phyloP scores from a whole-genome alignment of 2,113 vertebrate genomes.

The Abramis brama region DNA sequence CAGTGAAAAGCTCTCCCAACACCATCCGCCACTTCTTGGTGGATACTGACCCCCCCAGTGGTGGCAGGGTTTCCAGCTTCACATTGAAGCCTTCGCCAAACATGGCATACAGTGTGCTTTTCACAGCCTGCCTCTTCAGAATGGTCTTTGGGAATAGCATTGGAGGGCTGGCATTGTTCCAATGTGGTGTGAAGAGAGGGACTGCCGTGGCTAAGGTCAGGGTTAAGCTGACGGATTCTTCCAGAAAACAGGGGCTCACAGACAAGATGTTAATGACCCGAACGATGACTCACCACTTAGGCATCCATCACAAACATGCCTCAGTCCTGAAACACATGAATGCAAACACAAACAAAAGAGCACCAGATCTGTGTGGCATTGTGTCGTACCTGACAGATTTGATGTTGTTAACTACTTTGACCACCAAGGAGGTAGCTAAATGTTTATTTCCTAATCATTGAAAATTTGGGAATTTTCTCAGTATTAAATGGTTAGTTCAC shows the following conservation, averaged over 20 bases:
- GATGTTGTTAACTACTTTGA: conserved; percentile 45
- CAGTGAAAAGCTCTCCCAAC: conserved; percentile 39
- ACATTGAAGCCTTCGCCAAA: conserved; percentile 52
- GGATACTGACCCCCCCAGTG: conserved; percentile 38
- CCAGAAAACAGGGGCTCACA: conserved; percentile 66
- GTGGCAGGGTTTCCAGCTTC: conserved; percentile 51
- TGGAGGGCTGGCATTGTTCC: conserved; percentile 70
- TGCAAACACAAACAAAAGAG: conserved; percentile 40
- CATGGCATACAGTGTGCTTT: conserved; percentile 53
- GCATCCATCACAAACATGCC: conserved; percentile 66
- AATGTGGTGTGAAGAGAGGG: conserved; percentile 60
- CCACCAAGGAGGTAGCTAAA: conserved; percentile 53
- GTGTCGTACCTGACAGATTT: conserved; percentile 55
- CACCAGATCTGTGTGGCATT: conserved; percentile 56
- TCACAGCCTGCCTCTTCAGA: conserved; percentile 49
- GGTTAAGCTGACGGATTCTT: conserved; percentile 76
- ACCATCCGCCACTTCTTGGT: conserved; percentile 32
- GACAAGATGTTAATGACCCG: conserved; percentile 73
- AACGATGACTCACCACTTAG: conserved; percentile 75
- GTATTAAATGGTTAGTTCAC: background rate
- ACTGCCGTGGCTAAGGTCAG: conserved; percentile 66
- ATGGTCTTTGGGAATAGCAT: conserved; percentile 37
- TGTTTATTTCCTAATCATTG: background rate
- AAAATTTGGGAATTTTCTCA: background rate
- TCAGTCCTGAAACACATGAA: conserved; percentile 31